Evolutionary conservation across 2,888 invertebrate species (phyloP), one percentile per base, ranked within the genome.

Genomic region (Papilio gigon): DNA sequence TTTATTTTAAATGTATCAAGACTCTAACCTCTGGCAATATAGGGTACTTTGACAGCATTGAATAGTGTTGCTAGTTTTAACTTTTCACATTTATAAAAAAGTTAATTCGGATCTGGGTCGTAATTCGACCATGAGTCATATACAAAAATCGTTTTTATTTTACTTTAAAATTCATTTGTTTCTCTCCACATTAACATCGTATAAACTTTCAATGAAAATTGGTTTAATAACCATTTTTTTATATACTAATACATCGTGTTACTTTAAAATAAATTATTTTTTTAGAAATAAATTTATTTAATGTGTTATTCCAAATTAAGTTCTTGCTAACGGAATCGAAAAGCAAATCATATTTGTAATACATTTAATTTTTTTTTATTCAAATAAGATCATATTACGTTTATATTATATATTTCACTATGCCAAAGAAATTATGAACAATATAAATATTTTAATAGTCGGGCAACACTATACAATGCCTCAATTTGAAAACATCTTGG

Each of bases 391-490:
- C 50, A 27, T 61, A 5, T 47, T 47, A 37, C 6, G 14, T 5
- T 61, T n/a, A 17, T 40, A 59, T 22, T 14, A 59, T 40, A 42
- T 61, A 8, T 25, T 40, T 1, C 8, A 33, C 33, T 44, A 66
- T 60, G 47, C 66, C 66, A 66, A 66, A 66, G 66, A 66, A 47
- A 37, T 59, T 47, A 66, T 59, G 8, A 33, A 14, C 37, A 59
- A 37, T 14, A 27, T 12, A 17, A 59, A 22, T 37, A 22, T 59
- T 47, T 58, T n/a, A 30, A 59, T 59, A n/a, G n/a, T n/a, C n/a
- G n/a, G n/a, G 68, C 64, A 68, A 68, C 68, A 68, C 68, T 68
- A 68, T 64, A 27, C 59, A 68, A 64, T 59, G 64, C 64, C 50
- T 64, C 27, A 56, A 22, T 14, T n/a, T n/a, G n/a, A n/a, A n/a